These are phyloP conservation scores for Drosophila greeni DNA, from an alignment of 2,888 invertebrate species.

Conservation along the genomic window DNA sequence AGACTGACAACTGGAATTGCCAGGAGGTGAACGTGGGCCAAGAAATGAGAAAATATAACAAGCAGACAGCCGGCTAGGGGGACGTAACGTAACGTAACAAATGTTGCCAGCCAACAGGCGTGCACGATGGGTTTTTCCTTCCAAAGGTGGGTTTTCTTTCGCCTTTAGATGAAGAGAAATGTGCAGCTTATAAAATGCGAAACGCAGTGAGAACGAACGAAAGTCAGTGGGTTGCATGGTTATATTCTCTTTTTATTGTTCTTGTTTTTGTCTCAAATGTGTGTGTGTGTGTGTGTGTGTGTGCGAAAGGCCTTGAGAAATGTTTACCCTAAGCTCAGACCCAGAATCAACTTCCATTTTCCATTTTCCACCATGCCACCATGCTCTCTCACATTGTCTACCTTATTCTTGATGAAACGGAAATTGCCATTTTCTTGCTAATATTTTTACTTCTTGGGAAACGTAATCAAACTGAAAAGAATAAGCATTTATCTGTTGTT, in stretches of 20 bases:
- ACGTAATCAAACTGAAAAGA: slow-evolving; percentile 65
- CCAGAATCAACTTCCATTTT: slow-evolving; percentile 14
- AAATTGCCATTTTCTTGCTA: slow-evolving; percentile 60
- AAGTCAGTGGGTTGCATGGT: slow-evolving; percentile 21
- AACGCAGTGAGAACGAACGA: slow-evolving; percentile 43
- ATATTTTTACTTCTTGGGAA: slow-evolving; percentile 46
- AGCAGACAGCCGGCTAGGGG: slow-evolving; percentile 56
- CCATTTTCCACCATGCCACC: slow-evolving; percentile 5
- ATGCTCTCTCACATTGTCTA: slow-evolving; percentile 2
- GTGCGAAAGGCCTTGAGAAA: slow-evolving; percentile 43
- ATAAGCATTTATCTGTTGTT: slow-evolving; percentile 29
- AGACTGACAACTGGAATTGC: slow-evolving; percentile 54
- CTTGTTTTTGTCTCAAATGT: slow-evolving; percentile 4
- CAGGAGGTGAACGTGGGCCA: slow-evolving; percentile 59
- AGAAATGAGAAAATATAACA: slow-evolving; percentile 69
- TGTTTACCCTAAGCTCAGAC: slow-evolving; percentile 29
- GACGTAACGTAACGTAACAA: slow-evolving; percentile 56
- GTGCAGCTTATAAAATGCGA: slow-evolving; percentile 67
- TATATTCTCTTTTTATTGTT: slow-evolving; percentile 19
- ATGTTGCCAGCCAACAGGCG: slow-evolving; percentile 39
- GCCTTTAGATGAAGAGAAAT: slow-evolving; percentile 55
- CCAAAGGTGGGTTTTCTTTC: neutral
- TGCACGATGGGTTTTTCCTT: slow-evolving; percentile 3
- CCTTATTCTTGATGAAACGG: slow-evolving; percentile 51
- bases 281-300: slow-evolving; percentile 14